phyloP scores from a whole-genome alignment of 1,140 invertebrate species.

The Ips typographus region DNA sequence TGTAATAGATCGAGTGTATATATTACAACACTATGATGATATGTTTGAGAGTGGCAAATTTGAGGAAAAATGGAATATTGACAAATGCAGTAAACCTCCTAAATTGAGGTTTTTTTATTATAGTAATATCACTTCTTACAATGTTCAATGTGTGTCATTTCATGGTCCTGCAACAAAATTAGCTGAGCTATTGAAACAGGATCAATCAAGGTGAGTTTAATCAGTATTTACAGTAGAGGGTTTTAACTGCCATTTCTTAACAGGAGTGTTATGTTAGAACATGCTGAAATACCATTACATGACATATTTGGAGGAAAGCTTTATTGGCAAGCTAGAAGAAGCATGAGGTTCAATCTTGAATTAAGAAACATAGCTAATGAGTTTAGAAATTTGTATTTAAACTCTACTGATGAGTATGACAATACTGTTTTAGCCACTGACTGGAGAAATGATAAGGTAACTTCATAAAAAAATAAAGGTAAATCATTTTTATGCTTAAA shows the following conservation, averaged over 20 bases:
- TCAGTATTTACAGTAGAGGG: neutral
- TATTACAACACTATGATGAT: conserved; percentile 84
- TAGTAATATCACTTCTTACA: conserved; percentile 63
- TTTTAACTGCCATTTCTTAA: neutral
- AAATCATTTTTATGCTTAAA: neutral
- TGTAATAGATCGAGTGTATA: conserved; percentile 72
- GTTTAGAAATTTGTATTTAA: conserved; percentile 69
- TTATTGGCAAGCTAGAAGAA: conserved; percentile 87
- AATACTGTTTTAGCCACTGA: conserved; percentile 58
- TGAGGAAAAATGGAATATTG: conserved; percentile 76
- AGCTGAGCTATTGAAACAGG: conserved; percentile 56
- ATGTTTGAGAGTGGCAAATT: conserved; percentile 81
- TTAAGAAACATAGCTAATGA: conserved; percentile 70
- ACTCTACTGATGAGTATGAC: conserved; percentile 68
- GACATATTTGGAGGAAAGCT: conserved; percentile 76
- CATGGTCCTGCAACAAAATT: conserved; percentile 77
- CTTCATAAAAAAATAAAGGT: too few relatives aligned
- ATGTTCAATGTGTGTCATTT: conserved; percentile 77
- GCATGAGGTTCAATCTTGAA: conserved; percentile 82
- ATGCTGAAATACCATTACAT: conserved; percentile 88
- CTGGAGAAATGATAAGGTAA: conserved; percentile 67
- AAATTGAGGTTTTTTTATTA: conserved; percentile 55
- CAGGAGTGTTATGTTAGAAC: conserved; percentile 76
- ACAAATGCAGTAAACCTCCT: conserved; percentile 55
- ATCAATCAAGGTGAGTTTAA: conserved; percentile 5